These are phyloP conservation scores for Enteromius paludinosus DNA, from an alignment of 2,797 vertebrate species.

Conservation along the genomic window DNA sequence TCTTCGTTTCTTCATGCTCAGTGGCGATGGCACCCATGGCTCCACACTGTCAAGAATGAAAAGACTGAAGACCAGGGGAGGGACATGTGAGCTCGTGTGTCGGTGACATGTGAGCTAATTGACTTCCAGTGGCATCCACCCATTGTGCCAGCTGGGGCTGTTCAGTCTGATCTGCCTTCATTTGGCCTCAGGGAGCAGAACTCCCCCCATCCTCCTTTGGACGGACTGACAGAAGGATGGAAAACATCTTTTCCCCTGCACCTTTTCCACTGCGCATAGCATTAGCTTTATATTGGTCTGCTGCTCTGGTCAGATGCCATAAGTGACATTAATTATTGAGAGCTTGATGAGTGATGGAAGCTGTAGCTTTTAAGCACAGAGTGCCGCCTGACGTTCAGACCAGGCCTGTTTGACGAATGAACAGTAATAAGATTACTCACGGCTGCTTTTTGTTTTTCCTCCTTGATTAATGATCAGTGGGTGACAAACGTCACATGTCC, in stretches of 20 bases:
- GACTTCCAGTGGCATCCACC: conserved; percentile 69
- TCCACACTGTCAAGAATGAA: conserved; percentile 22
- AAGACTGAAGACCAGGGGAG: conserved; percentile 7
- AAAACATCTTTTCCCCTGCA: conserved; percentile 9
- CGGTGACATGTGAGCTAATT: conserved; percentile 74
- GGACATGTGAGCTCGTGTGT: neutral
- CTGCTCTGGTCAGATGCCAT: conserved; percentile 59
- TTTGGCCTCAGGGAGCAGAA: conserved; percentile 37
- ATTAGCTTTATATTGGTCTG: conserved; percentile 32
- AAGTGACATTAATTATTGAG: conserved; percentile 73
- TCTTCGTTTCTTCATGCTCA: conserved; percentile 57
- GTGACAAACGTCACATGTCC: conserved; percentile 63
- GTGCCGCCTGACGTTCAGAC: conserved; percentile 42
- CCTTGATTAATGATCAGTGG: conserved; percentile 68
- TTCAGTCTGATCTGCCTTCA: conserved; percentile 53
- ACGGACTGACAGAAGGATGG: conserved; percentile 20
- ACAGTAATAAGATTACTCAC: conserved; percentile 66
- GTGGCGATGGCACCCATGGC: conserved; percentile 54
- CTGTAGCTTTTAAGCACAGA: conserved; percentile 63
- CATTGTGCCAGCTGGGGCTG: conserved; percentile 44
- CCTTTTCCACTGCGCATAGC: conserved; percentile 18
- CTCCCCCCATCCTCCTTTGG: neutral
- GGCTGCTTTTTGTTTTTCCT: conserved; percentile 61
- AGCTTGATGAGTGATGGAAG: conserved; percentile 59
- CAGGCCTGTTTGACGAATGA: conserved; percentile 65